phyloP scores from a whole-genome alignment of 2,888 invertebrate genomes.

The Oscheius sp. region DNA sequence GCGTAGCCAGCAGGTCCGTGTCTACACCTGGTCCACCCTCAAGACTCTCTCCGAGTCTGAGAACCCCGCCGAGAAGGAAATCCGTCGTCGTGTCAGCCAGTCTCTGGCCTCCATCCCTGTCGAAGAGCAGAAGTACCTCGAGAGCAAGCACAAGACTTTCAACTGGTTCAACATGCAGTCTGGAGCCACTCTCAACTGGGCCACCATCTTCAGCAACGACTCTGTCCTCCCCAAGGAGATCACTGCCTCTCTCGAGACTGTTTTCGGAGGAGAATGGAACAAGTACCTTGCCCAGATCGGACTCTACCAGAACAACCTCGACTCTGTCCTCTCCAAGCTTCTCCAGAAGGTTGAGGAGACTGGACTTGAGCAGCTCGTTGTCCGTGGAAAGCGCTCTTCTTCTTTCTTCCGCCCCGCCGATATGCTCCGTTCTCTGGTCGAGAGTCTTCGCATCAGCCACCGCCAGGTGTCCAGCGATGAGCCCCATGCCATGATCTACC shows the following conservation, averaged over 20 bases:
- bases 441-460: constrained; percentile 50
- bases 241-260: constrained; percentile 57
- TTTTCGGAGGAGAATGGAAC: constrained; percentile 62
- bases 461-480: constrained; percentile 45
- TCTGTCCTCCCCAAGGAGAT: constrained; percentile 61
- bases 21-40: constrained; percentile 62
- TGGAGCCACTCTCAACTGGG: constrained; percentile 45
- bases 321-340: constrained; percentile 48
- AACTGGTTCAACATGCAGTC: constrained; percentile 17
- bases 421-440: constrained; percentile 45
- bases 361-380: constrained; percentile 52
- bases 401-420: constrained; percentile 48
- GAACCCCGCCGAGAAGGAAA: constrained; percentile 57
- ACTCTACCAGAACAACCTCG: constrained; percentile 54
- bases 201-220: constrained; percentile 62
- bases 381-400: constrained; percentile 53
- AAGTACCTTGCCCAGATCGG: constrained; percentile 54
- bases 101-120: constrained; percentile 1
- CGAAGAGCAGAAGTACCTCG: constrained; percentile 25
- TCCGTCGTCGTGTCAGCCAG: constrained; percentile 21
- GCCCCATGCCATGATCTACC: constrained; percentile 53
- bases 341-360: constrained; percentile 47
- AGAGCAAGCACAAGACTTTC: constrained; percentile 42
- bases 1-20: constrained; percentile 59
- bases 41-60: constrained; percentile 54